These are phyloP conservation scores for Phalloptychus januarius DNA, from an alignment of 2,797 vertebrate species.

Conservation along the genomic window DNA sequence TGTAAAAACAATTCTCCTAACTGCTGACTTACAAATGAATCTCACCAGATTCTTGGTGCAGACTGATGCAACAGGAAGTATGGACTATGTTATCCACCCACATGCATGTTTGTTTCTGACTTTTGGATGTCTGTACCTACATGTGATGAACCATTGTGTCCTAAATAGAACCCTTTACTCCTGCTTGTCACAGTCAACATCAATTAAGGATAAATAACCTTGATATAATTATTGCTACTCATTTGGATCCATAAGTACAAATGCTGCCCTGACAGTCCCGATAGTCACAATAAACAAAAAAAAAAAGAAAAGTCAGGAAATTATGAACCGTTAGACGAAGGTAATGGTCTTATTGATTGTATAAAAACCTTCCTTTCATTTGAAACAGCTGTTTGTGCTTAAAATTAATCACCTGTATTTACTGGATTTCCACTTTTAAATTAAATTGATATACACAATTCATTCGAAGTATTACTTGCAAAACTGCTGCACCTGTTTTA, in stretches of 20 bases:
- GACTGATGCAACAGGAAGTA: not conserved
- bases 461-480: conserved; percentile 15
- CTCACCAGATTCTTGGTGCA: conserved; percentile 2
- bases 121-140: not conserved
- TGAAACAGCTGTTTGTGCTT: conserved; percentile 2
- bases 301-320: conserved; percentile 8
- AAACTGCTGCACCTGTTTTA: conserved; percentile 9
- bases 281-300: conserved; percentile 1
- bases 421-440: conserved; percentile 55
- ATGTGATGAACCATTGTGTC: not conserved
- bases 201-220: not conserved
- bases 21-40: not conserved
- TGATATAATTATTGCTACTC: not conserved
- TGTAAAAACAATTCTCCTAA: conserved; percentile 3
- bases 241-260: too few species aligned
- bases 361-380: conserved; percentile 32
- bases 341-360: conserved; percentile 41
- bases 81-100: not conserved
- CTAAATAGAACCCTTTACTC: not conserved
- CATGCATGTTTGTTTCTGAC: not conserved
- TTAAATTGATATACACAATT: conserved; percentile 45
- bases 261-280: not conserved
- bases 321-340: conserved; percentile 2
- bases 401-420: conserved; percentile 43
- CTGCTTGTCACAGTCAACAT: not conserved